These are phyloP conservation scores for Vombatus ursinus DNA, from an alignment of 2,113 vertebrate species.

Conservation along the genomic window DNA sequence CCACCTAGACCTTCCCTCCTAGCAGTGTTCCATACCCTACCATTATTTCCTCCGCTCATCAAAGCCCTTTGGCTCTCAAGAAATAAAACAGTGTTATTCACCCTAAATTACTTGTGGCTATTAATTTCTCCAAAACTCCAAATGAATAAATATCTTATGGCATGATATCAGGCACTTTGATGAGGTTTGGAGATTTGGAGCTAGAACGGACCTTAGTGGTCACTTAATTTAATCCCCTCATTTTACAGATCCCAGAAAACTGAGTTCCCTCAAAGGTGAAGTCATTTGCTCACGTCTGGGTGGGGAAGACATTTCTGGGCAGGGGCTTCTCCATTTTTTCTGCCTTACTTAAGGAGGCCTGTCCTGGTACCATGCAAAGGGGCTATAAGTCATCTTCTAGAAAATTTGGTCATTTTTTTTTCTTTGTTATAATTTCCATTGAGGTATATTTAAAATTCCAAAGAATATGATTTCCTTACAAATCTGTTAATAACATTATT, in stretches of 20 bases:
- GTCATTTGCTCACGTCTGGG: not conserved
- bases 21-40: not conserved
- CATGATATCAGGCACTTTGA: not conserved
- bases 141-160: not conserved
- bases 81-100: not conserved
- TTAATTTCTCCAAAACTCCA: not conserved
- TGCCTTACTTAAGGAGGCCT: not conserved
- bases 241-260: not conserved
- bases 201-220: not conserved
- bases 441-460: not conserved
- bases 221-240: not conserved
- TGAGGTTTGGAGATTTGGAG: not conserved
- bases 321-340: not conserved
- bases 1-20: not conserved
- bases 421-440: not conserved
- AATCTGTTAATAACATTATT: not conserved
- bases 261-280: not conserved
- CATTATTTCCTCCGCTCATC: not conserved
- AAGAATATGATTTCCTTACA: not conserved
- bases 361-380: not conserved
- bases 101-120: not conserved
- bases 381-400: not conserved
- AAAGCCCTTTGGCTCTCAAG: not conserved
- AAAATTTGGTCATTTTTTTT: not conserved
- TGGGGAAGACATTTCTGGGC: not conserved